phyloP scores from a whole-genome alignment of 2,797 vertebrate species.

The Protosalanx chinensis region DNA sequence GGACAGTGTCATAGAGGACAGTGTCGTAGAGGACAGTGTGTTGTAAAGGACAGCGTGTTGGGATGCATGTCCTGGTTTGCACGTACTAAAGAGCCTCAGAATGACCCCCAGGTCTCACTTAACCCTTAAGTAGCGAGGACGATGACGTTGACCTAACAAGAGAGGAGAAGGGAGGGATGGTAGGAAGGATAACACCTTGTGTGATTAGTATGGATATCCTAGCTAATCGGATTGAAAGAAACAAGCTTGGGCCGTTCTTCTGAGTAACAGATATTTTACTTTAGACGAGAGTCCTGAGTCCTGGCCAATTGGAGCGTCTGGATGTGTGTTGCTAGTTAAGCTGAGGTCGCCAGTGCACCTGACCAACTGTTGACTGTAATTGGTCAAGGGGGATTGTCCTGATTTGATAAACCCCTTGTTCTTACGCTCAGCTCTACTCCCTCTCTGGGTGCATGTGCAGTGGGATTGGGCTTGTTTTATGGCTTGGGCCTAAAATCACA shows the following conservation, averaged over 20 bases:
- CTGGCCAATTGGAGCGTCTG: constrained; percentile 47
- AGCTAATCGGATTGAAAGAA: constrained; percentile 72
- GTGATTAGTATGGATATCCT: constrained; percentile 65
- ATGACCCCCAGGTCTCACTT: constrained; percentile 9
- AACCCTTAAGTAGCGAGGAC: constrained; percentile 41
- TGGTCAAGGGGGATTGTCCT: constrained; percentile 66
- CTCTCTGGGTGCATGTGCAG: constrained; percentile 29
- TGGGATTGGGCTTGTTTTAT: constrained; percentile 7
- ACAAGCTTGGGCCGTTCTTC: constrained; percentile 63
- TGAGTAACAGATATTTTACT: constrained; percentile 41
- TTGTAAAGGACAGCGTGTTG: too few species aligned
- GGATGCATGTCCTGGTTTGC: background rate
- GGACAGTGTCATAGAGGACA: too few species aligned
- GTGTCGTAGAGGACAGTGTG: too few species aligned
- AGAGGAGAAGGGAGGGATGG: constrained; percentile 12
- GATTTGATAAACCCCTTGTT: constrained; percentile 66
- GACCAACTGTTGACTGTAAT: constrained; percentile 66
- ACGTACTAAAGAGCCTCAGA: constrained; percentile 11
- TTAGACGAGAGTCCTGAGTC: constrained; percentile 8
- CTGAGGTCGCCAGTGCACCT: constrained; percentile 48
- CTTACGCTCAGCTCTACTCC: constrained; percentile 53
- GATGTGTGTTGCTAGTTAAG: constrained; percentile 40
- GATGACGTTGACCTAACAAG: constrained; percentile 35
- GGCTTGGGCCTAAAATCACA: background rate
- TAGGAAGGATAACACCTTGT: constrained; percentile 50